Percentiles rank a stretch among this genome's conserved stretches.
These are phyloP conservation scores for Frieseomelitta varia DNA, from an alignment of 1,140 invertebrate species.

Conservation along the genomic window DNA sequence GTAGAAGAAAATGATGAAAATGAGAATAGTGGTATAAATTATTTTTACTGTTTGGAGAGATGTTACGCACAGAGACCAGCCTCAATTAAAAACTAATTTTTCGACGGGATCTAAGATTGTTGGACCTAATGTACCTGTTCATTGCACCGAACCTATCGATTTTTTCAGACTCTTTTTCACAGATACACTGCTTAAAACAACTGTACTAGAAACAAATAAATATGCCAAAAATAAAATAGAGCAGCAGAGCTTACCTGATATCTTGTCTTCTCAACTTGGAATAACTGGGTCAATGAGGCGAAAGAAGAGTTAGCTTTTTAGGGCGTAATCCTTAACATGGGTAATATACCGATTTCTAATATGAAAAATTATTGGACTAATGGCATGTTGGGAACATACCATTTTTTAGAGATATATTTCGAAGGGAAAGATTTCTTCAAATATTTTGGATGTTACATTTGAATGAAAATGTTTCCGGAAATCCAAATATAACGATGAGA, in stretches of 20 bases:
- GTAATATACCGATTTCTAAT: neutral
- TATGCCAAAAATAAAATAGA: slow-evolving; percentile 14
- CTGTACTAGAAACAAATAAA: neutral
- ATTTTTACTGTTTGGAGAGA: slow-evolving; percentile 10
- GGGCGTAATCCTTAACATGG: neutral
- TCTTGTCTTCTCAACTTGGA: slow-evolving; percentile 38
- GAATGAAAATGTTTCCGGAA: slow-evolving; percentile 1
- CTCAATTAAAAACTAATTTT: neutral
- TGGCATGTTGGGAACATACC: neutral
- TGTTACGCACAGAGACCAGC: neutral
- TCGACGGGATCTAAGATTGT: neutral
- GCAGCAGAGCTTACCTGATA: slow-evolving; percentile 2
- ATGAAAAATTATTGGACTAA: neutral
- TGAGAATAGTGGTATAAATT: neutral
- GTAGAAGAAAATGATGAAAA: slow-evolving; percentile 1
- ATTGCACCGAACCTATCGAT: neutral
- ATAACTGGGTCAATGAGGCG: slow-evolving; percentile 17
- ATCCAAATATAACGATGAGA: neutral
- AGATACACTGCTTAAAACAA: neutral
- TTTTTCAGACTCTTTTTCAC: slow-evolving; percentile 1
- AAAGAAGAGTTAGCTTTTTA: slow-evolving; percentile 17
- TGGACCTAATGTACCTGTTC: neutral
- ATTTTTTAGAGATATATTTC: neutral
- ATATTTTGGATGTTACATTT: slow-evolving; percentile 1
- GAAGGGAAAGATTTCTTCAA: neutral